Base-by-base conservation (phyloP, 2,888 invertebrate genomes). In the Eustalomyia histrio region DNA sequence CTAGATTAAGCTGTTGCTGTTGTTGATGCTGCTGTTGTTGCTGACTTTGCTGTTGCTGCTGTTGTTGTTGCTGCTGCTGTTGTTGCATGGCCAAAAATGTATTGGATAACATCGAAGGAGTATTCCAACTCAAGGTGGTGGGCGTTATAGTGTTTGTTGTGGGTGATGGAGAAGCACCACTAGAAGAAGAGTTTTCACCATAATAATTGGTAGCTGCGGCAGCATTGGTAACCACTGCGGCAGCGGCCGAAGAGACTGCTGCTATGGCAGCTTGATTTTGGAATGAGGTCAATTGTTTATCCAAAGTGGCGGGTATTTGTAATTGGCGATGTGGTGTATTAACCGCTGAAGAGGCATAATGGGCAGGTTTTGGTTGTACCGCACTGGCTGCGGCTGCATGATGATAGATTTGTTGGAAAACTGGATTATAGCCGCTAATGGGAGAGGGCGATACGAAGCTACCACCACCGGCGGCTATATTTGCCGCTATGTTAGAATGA, bases 401-500 rank as follows among this genome's bases (percentile, higher is more conserved):
- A 90, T 96, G 96, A 91, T 96, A 96, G 83, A 96, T 91, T 82
- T 96, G 96, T 84, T 95, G 94, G 89, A 96, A 96, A 76, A 96
- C 95, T 85, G 94, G 93, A 89, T 96, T 96, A 90, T 96, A 96
- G 85, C 94, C 87, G 79, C 88, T 94, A 79, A 95, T 95, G 50
- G 95, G 93, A 78, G 95, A 94, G 61, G 95, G 94, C 60, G 95
- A 94, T 55, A 96, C 91, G 89, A 95, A 95, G 68, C 90, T 87
- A 69, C 88, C 89, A 33, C 89, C 89, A 64, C 88, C 87, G 18
- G 89, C 88, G 43, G 88, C 88, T 69, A 89, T 88, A 80, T 94
- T 93, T 71, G 93, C 92, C 79, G 93, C 92, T 83, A 94, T 94
- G 84, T 93, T 93, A 84, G 93, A 93, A 90, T 93, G 87, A 21